phyloP scores from a whole-genome alignment of 2,888 invertebrate genomes.

The Nowickia ferox region DNA sequence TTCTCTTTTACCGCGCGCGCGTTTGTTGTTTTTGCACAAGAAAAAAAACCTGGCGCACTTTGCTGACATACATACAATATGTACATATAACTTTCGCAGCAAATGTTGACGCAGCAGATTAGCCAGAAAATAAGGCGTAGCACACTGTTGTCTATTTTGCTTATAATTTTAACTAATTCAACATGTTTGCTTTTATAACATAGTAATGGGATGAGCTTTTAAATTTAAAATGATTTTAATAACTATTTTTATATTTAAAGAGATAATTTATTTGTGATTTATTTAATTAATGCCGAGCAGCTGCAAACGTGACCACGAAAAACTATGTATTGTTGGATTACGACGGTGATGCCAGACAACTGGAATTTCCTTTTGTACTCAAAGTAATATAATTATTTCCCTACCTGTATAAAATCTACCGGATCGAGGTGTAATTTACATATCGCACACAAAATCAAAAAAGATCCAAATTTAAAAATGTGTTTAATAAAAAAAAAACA shows the following conservation, averaged over 20 bases:
- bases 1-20: conserved; percentile 57
- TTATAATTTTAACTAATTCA: neutral
- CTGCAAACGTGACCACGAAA: conserved; percentile 25
- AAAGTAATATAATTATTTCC: neutral
- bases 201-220: neutral
- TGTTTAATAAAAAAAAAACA: too few species aligned
- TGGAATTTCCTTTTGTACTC: neutral
- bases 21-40: conserved; percentile 39
- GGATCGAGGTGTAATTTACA: too few species aligned
- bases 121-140: conserved; percentile 24
- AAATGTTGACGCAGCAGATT: conserved; percentile 44
- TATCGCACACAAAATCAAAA: too few species aligned
- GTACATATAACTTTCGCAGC: conserved; percentile 46
- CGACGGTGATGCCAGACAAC: conserved; percentile 18
- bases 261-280: neutral
- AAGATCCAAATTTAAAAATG: too few species aligned
- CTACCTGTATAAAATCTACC: too few species aligned
- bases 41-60: conserved; percentile 54
- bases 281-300: neutral
- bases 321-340: conserved; percentile 17
- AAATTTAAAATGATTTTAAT: neutral
- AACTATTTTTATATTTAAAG: neutral
- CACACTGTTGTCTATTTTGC: neutral
- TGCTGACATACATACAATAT: neutral
- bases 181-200: neutral